These are phyloP conservation scores for Drosophila pruinosa DNA, from an alignment of 1,140 invertebrate species.

Conservation along the genomic window DNA sequence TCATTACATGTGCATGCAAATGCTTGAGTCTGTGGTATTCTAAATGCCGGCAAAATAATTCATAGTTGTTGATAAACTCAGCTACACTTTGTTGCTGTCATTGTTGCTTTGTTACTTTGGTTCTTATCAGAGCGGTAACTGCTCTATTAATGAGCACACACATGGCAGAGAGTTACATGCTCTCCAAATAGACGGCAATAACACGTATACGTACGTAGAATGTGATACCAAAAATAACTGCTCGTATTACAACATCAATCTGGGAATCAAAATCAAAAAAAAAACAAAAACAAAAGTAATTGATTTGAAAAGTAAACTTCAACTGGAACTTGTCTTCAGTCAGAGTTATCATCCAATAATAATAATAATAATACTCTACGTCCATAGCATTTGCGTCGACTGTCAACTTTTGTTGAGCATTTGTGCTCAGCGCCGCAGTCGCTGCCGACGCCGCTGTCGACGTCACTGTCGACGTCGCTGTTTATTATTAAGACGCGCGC, in stretches of 20 bases:
- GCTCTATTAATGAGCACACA: conserved; percentile 43
- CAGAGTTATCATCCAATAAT: conserved; percentile 28
- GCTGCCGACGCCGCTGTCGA: not conserved
- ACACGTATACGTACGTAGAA: too few species aligned
- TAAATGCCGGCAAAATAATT: conserved; percentile 35
- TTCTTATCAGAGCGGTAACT: conserved; percentile 59
- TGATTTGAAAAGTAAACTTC: not conserved
- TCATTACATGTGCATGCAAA: conserved; percentile 15
- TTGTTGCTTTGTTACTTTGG: conserved; percentile 47
- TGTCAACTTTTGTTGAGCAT: not conserved
- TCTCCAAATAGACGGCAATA: not conserved
- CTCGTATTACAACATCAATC: not conserved
- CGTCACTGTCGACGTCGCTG: conserved; percentile 33
- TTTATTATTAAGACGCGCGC: conserved; percentile 78
- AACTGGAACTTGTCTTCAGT: conserved; percentile 15
- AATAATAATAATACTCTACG: conserved; percentile 7
- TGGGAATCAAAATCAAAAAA: not conserved
- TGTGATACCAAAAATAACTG: conserved; percentile 3
- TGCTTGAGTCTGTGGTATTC: conserved; percentile 15
- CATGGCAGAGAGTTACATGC: conserved; percentile 10
- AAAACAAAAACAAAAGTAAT: not conserved
- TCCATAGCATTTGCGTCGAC: not conserved
- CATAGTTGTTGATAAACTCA: conserved; percentile 64
- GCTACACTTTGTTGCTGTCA: conserved; percentile 28
- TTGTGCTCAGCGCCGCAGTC: not conserved